Percentiles rank a stretch among this genome's conserved stretches.
phyloP scores from a whole-genome alignment of 2,113 vertebrate species.

The Thalassarche chlororhynchos region DNA sequence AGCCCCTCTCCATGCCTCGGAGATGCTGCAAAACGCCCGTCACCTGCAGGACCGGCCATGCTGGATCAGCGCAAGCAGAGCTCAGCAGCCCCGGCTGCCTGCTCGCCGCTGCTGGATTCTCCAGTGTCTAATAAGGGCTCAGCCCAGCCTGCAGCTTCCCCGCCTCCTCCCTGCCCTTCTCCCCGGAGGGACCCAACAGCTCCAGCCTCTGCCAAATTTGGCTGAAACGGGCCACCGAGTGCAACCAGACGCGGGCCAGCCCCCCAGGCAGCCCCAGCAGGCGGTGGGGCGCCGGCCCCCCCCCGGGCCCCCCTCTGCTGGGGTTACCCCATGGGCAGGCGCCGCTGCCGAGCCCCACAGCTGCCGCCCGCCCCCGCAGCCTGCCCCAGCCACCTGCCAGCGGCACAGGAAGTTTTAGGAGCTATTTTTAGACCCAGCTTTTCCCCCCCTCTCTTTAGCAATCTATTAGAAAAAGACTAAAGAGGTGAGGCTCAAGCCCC shows the following conservation, averaged over 20 bases:
- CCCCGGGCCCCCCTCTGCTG: neutral
- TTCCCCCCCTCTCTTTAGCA: neutral
- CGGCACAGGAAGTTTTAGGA: constrained; percentile 51
- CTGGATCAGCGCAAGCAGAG: neutral
- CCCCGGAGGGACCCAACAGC: neutral
- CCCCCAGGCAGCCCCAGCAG: neutral
- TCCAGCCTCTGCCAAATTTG: neutral
- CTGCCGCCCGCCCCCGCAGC: constrained; percentile 5
- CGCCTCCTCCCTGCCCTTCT: neutral
- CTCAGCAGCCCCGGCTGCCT: neutral
- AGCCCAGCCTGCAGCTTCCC: neutral
- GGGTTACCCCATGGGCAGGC: neutral
- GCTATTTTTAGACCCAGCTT: constrained; percentile 18
- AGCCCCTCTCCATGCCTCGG: neutral
- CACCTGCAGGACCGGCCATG: neutral
- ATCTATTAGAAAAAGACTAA: neutral
- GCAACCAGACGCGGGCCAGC: neutral
- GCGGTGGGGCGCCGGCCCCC: neutral
- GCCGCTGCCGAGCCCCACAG: neutral
- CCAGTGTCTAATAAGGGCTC: neutral
- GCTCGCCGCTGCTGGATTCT: neutral
- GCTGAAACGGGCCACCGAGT: neutral
- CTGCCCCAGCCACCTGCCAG: constrained; percentile 53
- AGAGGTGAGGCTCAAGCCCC: neutral
- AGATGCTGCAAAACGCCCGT: neutral